phyloP scores from a whole-genome alignment of 2,797 vertebrate species.

The Cheirogaleus major region DNA sequence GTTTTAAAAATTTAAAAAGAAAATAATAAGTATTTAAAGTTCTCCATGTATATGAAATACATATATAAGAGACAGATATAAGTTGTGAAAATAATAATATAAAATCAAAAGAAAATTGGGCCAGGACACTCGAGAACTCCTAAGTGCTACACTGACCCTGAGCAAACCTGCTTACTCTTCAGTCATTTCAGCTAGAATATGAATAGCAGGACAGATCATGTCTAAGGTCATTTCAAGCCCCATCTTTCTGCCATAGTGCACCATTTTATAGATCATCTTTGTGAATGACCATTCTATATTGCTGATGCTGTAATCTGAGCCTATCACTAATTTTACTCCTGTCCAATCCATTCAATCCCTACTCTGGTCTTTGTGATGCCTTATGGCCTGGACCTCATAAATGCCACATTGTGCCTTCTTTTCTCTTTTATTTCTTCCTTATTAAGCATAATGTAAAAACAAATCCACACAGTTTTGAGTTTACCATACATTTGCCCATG shows the following conservation, averaged over 20 bases:
- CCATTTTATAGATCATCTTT: not conserved
- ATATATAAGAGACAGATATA: not conserved
- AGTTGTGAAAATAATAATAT: not conserved
- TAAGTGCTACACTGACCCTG: no score
- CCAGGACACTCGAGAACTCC: not conserved
- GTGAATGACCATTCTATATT: not conserved
- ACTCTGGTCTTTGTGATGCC: not conserved
- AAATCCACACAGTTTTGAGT: not conserved
- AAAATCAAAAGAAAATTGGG: not conserved
- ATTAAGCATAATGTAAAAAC: not conserved
- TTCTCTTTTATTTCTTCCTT: not conserved
- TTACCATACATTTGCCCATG: not conserved
- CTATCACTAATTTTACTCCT: not conserved
- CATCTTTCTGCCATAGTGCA: not conserved
- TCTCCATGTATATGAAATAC: not conserved
- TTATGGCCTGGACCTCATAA: not conserved
- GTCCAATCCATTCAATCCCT: not conserved
- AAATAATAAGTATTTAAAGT: not conserved
- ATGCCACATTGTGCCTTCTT: not conserved
- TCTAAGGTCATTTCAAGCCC: not conserved
- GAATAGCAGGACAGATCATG: fast-evolving
- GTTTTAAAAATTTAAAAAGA: not conserved
- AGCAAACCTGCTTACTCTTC: not conserved
- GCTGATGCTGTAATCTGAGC: not conserved
- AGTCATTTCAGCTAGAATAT: not conserved